phyloP scores from a whole-genome alignment of 2,888 invertebrate genomes.

The Spilosoma lubricipeda region DNA sequence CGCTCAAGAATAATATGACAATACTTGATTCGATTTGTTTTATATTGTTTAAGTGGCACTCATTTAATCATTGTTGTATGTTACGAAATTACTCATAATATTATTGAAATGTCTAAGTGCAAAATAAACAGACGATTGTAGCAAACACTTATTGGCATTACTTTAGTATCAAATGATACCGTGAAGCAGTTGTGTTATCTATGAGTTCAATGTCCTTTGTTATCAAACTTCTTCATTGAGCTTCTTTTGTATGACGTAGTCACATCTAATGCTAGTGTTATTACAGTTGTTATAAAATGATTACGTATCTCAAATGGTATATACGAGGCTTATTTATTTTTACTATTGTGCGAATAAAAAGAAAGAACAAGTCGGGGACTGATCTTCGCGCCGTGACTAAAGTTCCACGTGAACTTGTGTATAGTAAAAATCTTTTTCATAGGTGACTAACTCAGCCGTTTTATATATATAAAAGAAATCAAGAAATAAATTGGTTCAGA shows the following conservation, averaged over 20 bases:
- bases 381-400: no score
- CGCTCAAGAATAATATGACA: neutral
- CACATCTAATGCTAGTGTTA: conserved; percentile 45
- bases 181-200: conserved; percentile 64
- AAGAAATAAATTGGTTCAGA: neutral
- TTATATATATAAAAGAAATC: no score
- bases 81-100: conserved; percentile 40
- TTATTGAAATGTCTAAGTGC: conserved; percentile 41
- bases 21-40: neutral
- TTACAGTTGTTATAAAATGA: conserved; percentile 13
- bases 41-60: neutral
- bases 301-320: conserved; percentile 6
- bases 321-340: conserved; percentile 1
- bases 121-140: conserved; percentile 39
- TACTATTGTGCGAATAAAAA: neutral
- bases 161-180: conserved; percentile 53
- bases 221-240: conserved; percentile 75
- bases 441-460: neutral
- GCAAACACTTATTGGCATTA: conserved; percentile 54
- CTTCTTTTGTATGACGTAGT: conserved; percentile 68
- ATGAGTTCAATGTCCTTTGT: conserved; percentile 71
- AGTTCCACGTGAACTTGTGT: no score
- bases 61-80: conserved; percentile 9
- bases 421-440: no score
- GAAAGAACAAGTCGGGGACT: neutral